Evolutionary conservation across 2,113 vertebrate genomes (phyloP).

Genomic region (Zosterops hypoxanthus): DNA sequence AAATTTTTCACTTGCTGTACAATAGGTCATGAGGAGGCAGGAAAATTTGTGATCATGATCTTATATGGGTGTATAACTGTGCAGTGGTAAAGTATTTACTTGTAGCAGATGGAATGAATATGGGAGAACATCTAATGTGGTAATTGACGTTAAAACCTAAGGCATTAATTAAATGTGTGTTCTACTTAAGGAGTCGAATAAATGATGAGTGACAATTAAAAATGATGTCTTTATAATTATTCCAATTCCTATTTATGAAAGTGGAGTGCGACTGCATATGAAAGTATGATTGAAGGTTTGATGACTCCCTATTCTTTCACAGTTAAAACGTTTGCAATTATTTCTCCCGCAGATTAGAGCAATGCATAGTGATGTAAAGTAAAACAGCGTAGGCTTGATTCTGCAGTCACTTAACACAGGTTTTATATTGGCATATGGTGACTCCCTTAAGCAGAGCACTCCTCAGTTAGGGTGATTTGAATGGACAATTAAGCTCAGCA

Average conservation of each 20-base stretch:
- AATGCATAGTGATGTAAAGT: slow-evolving; percentile 39
- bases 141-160: slow-evolving; percentile 50
- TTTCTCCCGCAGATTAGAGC: slow-evolving; percentile 55
- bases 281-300: slow-evolving; percentile 68
- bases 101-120: slow-evolving; percentile 61
- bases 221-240: slow-evolving; percentile 66
- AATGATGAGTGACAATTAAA: slow-evolving; percentile 65
- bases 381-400: slow-evolving; percentile 61
- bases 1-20: not conserved
- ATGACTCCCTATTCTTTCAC: slow-evolving; percentile 59
- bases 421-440: slow-evolving; percentile 50
- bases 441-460: slow-evolving; percentile 38
- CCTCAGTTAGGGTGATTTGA: slow-evolving; percentile 8
- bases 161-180: slow-evolving; percentile 66
- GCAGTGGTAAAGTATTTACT: slow-evolving; percentile 51
- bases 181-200: slow-evolving; percentile 47
- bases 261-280: slow-evolving; percentile 58
- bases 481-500: slow-evolving; percentile 43
- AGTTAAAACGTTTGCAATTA: slow-evolving; percentile 65
- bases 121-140: slow-evolving; percentile 47
- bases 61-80: not conserved
- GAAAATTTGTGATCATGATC: slow-evolving; percentile 19
- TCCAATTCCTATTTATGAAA: slow-evolving; percentile 63
- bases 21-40: slow-evolving; percentile 2
- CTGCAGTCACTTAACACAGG: slow-evolving; percentile 23